Conservation (phyloP, 64 coral and sea anemone genomes). For the Porites australiensis region DNA sequence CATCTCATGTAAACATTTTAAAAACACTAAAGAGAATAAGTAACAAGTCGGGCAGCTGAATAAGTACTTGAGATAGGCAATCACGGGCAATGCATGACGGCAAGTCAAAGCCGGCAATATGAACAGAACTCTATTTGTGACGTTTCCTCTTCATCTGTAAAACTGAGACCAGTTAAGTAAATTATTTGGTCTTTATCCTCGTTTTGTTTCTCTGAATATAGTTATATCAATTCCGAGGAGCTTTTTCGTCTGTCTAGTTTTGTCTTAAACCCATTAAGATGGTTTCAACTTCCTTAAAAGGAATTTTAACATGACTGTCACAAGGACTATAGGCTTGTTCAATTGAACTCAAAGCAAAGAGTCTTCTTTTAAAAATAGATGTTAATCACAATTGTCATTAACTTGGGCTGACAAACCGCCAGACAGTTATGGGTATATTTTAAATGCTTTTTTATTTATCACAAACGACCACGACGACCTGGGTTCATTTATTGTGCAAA, state of each 20-base stretch:
- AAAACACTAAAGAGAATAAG: neutral
- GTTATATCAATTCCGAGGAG: neutral
- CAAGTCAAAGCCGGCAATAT: conserved; percentile 1
- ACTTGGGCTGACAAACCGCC: conserved; percentile 2
- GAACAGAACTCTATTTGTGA: neutral
- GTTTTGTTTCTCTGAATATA: neutral
- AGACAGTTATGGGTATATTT: neutral
- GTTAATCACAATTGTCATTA: conserved; percentile 5
- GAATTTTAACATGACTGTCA: conserved; percentile 5
- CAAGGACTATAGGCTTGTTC: conserved; percentile 2
- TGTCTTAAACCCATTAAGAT: neutral
- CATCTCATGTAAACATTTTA: neutral
- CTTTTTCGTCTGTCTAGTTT: neutral
- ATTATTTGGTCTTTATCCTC: neutral
- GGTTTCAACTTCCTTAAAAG: neutral
- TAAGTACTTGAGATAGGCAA: neutral
- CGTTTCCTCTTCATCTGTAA: neutral
- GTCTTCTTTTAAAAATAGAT: conserved; percentile 10
- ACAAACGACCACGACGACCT: conserved; percentile 9
- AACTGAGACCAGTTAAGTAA: neutral
- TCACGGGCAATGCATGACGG: neutral
- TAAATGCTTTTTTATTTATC: conserved; percentile 17
- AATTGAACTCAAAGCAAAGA: neutral
- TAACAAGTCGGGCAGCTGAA: neutral
- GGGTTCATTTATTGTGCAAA: neutral